Evolutionary conservation across 2,888 invertebrate genomes (phyloP).

Genomic region (Anoncus sp.): DNA sequence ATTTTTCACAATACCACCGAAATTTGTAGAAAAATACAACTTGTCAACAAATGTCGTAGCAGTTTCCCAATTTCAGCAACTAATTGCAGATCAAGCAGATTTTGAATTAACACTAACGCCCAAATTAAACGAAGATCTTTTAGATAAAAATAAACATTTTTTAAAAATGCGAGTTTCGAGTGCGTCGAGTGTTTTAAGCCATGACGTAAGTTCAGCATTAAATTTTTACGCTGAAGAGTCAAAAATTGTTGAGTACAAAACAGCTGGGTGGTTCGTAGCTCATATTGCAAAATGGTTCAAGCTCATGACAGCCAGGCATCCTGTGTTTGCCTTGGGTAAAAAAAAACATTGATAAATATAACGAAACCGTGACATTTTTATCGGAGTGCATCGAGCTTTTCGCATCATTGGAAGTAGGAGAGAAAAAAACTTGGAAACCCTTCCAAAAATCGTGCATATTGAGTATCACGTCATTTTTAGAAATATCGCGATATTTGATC

Average conservation of each 20-base stretch:
- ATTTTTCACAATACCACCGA: constrained; percentile 17
- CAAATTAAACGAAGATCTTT: constrained; percentile 22
- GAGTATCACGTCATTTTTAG: neutral
- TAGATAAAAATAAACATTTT: constrained; percentile 43
- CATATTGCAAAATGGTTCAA: constrained; percentile 2
- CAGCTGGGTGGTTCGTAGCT: neutral
- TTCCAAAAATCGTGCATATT: neutral
- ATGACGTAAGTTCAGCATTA: constrained; percentile 1
- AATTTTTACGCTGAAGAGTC: neutral
- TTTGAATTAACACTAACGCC: constrained; percentile 51
- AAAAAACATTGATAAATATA: neutral
- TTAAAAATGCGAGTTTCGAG: constrained; percentile 50
- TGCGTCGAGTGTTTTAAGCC: constrained; percentile 23
- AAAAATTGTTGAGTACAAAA: neutral
- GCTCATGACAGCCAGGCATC: neutral
- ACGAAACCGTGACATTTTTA: neutral
- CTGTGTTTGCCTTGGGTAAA: neutral
- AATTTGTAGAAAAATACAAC: constrained; percentile 30
- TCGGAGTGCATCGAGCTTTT: neutral
- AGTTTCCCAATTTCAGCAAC: constrained; percentile 23
- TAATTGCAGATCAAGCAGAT: constrained; percentile 41
- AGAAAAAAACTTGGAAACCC: neutral
- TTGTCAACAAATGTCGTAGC: constrained; percentile 32
- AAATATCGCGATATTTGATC: neutral
- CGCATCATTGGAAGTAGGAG: neutral